Percentiles rank a stretch among this genome's conserved stretches.
Evolutionary conservation across 2,113 vertebrate species (phyloP).

Genomic region (Gopherus evgoodei): DNA sequence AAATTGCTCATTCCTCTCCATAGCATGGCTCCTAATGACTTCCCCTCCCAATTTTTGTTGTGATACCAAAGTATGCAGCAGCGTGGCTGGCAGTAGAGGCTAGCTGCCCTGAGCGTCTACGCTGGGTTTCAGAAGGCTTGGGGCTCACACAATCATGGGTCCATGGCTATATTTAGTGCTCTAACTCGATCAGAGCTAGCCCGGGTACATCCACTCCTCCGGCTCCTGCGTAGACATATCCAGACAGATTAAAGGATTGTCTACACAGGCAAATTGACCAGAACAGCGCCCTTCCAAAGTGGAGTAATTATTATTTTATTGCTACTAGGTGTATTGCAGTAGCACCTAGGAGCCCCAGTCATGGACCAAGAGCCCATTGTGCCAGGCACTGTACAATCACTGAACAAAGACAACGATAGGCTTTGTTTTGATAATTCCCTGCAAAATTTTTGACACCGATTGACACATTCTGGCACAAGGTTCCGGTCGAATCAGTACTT

Average conservation of each 20-base stretch:
- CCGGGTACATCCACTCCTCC: not conserved
- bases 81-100: not conserved
- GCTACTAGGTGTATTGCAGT: too few species aligned
- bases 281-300: not conserved
- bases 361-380: too few species aligned
- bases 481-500: not conserved
- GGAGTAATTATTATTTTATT: not conserved
- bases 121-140: not conserved
- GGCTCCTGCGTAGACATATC: not conserved
- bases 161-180: not conserved
- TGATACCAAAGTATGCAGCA: too few species aligned
- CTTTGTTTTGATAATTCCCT: not conserved
- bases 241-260: not conserved
- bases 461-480: not conserved
- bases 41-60: not conserved
- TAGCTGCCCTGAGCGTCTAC: not conserved
- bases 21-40: not conserved
- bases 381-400: not conserved
- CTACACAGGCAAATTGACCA: not conserved
- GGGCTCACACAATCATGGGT: not conserved
- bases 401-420: not conserved
- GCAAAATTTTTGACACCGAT: not conserved
- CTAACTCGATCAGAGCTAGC: not conserved
- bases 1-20: not conserved
- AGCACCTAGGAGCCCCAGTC: too few species aligned